A percentile compares a stretch with the other conserved stretches of the same genome.
phyloP scores from a whole-genome alignment of 30 jellyfish, hydroid and myxozoan genomes.

The Turritopsis dohrnii region DNA sequence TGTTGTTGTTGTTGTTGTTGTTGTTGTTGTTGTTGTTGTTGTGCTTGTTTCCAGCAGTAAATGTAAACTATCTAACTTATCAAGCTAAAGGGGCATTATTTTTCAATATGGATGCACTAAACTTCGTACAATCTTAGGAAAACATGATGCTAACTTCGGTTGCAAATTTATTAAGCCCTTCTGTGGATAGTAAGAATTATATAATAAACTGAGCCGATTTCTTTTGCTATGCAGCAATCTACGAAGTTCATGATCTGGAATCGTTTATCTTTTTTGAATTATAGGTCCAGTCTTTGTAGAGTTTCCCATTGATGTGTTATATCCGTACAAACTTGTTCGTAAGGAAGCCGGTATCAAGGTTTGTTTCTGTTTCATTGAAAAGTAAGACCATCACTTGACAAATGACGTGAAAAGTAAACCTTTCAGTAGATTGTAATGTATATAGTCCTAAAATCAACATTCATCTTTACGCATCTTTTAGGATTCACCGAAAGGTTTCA shows the following conservation, averaged over 20 bases:
- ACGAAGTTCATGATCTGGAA: background rate
- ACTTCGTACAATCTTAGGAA: no score
- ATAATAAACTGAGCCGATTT: no score
- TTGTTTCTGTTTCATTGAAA: background rate
- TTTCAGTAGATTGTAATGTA: background rate
- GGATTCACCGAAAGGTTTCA: slow-evolving; percentile 49
- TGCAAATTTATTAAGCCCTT: no score
- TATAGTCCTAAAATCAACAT: background rate
- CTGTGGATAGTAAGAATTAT: no score
- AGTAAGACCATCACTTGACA: background rate
- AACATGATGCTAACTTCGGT: no score
- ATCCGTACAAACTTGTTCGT: slow-evolving; percentile 68
- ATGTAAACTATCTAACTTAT: no score
- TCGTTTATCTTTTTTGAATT: background rate
- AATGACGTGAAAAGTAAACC: background rate
- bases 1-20: no score
- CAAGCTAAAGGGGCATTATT: no score
- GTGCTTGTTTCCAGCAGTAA: no score
- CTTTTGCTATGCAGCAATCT: background rate
- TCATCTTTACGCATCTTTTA: background rate
- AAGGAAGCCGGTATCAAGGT: slow-evolving; percentile 95
- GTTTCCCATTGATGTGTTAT: slow-evolving; percentile 83
- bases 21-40: no score
- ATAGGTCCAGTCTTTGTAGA: slow-evolving; percentile 99
- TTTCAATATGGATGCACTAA: no score